phyloP scores from a whole-genome alignment of 2,797 vertebrate genomes.

The Centroberyx gerrardi region DNA sequence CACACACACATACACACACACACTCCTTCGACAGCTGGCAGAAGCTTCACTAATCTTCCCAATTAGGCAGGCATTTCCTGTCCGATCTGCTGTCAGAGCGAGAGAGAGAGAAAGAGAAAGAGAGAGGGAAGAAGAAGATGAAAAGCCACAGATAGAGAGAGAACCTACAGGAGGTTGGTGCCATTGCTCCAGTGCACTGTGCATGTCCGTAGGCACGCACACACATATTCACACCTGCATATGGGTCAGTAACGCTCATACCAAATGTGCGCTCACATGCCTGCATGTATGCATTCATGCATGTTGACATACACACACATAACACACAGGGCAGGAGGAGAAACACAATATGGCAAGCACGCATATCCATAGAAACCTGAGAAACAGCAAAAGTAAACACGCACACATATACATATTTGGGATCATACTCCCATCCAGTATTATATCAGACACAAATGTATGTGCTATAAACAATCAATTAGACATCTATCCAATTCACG shows the following conservation, averaged over 20 bases:
- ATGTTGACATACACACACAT: constrained; percentile 62
- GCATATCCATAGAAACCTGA: constrained; percentile 53
- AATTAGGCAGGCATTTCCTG: constrained; percentile 75
- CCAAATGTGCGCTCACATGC: constrained; percentile 63
- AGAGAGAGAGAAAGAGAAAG: constrained; percentile 15
- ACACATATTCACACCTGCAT: constrained; percentile 74
- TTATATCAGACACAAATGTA: constrained; percentile 16
- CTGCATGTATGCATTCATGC: constrained; percentile 63
- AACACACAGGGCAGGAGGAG: constrained; percentile 48
- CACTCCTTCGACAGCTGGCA: constrained; percentile 64
- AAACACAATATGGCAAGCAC: constrained; percentile 57
- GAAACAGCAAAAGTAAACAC: constrained; percentile 12
- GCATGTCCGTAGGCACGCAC: constrained; percentile 57
- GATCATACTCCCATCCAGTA: neutral
- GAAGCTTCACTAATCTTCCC: constrained; percentile 70
- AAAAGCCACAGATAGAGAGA: constrained; percentile 30
- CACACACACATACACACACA: constrained; percentile 15
- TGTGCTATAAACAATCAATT: neutral
- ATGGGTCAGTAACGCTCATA: constrained; percentile 55
- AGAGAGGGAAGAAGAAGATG: constrained; percentile 16
- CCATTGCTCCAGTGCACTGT: constrained; percentile 22
- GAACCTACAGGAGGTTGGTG: constrained; percentile 23
- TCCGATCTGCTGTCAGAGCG: constrained; percentile 45
- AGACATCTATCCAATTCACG: constrained; percentile 6
- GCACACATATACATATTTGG: neutral